These are phyloP conservation scores for Cerastis rubricosa DNA, from an alignment of 2,888 invertebrate genomes.

Conservation along the genomic window DNA sequence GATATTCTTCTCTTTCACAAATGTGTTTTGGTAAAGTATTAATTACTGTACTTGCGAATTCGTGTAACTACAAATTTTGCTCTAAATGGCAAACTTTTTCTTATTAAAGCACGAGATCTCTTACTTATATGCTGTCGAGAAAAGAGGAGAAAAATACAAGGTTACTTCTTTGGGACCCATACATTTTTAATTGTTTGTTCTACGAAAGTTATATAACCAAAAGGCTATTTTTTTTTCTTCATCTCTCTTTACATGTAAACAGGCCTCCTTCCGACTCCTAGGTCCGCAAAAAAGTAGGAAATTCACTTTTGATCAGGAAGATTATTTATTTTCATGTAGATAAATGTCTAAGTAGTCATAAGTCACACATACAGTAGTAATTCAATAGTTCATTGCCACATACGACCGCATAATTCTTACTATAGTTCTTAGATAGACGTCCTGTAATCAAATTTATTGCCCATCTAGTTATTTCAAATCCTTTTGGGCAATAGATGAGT, in stretches of 20 bases:
- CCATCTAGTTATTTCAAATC: neutral
- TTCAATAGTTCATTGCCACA: too few species aligned
- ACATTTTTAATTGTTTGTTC: neutral
- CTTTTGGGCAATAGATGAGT: neutral
- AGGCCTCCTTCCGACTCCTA: neutral
- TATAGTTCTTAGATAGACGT: neutral
- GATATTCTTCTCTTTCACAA: neutral
- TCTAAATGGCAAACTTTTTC: neutral
- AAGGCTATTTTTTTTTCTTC: neutral
- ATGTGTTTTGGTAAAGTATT: neutral
- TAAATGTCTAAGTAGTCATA: too few species aligned
- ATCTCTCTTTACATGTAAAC: neutral
- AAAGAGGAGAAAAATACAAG: neutral
- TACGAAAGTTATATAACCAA: neutral
- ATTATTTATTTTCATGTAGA: neutral
- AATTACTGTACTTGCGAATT: neutral
- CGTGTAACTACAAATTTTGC: neutral
- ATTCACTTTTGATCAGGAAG: neutral
- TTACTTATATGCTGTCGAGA: too few species aligned
- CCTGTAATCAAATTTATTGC: neutral
- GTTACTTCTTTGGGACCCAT: neutral
- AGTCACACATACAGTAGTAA: too few species aligned
- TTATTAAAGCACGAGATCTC: neutral
- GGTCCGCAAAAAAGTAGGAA: neutral
- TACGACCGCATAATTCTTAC: too few species aligned